A percentile compares a stretch with the other conserved stretches of the same genome.
Evolutionary conservation across 2,888 invertebrate genomes (phyloP).

Genomic region (Papilio gigon): DNA sequence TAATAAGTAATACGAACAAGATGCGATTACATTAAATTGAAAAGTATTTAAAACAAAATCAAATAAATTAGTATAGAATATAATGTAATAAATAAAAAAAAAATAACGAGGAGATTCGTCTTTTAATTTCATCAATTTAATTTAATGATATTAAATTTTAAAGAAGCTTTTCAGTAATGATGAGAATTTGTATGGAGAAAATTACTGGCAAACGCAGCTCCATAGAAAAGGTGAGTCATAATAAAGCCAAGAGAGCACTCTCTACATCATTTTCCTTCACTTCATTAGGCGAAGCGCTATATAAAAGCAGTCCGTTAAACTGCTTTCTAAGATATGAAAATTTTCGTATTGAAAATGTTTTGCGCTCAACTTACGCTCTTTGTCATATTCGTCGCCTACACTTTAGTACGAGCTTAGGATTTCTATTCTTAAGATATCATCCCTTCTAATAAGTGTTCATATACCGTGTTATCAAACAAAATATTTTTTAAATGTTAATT

Average conservation of each 20-base stretch:
- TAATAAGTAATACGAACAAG: neutral
- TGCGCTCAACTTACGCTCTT: constrained; percentile 21
- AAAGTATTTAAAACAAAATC: neutral
- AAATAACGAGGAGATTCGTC: too few relatives aligned
- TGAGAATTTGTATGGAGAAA: constrained; percentile 21
- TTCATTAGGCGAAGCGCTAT: constrained; percentile 73
- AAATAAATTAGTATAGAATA: neutral
- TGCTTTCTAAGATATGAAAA: constrained; percentile 41
- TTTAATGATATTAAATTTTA: constrained; percentile 1
- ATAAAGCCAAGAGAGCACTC: constrained; percentile 56
- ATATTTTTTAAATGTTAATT: too few relatives aligned
- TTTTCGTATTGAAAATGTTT: constrained; percentile 26
- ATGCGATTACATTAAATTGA: neutral
- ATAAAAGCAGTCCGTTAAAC: constrained; percentile 61
- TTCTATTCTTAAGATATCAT: neutral
- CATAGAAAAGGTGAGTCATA: constrained; percentile 56
- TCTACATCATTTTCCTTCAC: constrained; percentile 77
- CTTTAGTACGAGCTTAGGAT: neutral
- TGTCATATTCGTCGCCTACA: constrained; percentile 9
- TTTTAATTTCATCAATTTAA: neutral
- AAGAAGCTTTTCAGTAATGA: constrained; percentile 23
- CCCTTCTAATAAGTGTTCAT: neutral
- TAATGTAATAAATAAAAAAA: neutral
- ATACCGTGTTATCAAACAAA: too few relatives aligned
- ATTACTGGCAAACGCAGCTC: constrained; percentile 38